These are phyloP conservation scores for Cephus cinctus DNA, from an alignment of 1,140 invertebrate genomes.

Conservation along the genomic window DNA sequence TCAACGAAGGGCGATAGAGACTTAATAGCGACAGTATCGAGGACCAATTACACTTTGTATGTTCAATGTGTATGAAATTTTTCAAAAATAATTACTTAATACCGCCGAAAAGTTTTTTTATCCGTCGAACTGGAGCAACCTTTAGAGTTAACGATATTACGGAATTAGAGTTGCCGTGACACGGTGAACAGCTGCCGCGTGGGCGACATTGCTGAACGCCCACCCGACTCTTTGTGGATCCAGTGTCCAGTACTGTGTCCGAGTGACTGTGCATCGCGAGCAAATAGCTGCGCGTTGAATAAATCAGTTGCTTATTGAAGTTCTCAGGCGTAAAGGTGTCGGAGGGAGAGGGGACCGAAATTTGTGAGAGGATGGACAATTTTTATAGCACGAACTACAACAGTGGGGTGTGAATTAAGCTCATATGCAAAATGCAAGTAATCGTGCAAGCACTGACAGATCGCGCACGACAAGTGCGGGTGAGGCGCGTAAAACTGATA, in stretches of 20 bases:
- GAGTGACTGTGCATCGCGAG: too few species aligned
- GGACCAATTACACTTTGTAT: too few species aligned
- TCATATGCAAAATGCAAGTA: neutral
- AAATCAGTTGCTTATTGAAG: too few species aligned
- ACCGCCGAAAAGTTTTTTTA: too few species aligned
- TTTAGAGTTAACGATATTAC: neutral
- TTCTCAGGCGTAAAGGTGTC: neutral
- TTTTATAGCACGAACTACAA: slow-evolving; percentile 4
- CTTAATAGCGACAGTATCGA: too few species aligned
- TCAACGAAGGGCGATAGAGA: too few species aligned
- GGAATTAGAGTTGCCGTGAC: slow-evolving; percentile 6
- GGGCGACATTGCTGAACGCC: slow-evolving; percentile 15
- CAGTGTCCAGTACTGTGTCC: too few species aligned
- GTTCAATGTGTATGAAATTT: too few species aligned
- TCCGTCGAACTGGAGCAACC: neutral
- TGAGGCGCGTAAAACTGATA: slow-evolving; percentile 35
- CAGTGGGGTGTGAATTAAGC: slow-evolving; percentile 7
- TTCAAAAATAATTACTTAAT: too few species aligned
- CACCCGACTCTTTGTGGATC: neutral
- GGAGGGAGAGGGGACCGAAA: neutral
- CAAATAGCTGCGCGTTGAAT: too few species aligned
- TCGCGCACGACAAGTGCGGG: slow-evolving; percentile 25
- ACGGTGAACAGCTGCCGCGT: slow-evolving; percentile 18
- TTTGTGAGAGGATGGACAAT: slow-evolving; percentile 2
- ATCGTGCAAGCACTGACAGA: slow-evolving; percentile 20